Evolutionary conservation across 2,888 invertebrate species (phyloP).

Genomic region (Spisula solida): DNA sequence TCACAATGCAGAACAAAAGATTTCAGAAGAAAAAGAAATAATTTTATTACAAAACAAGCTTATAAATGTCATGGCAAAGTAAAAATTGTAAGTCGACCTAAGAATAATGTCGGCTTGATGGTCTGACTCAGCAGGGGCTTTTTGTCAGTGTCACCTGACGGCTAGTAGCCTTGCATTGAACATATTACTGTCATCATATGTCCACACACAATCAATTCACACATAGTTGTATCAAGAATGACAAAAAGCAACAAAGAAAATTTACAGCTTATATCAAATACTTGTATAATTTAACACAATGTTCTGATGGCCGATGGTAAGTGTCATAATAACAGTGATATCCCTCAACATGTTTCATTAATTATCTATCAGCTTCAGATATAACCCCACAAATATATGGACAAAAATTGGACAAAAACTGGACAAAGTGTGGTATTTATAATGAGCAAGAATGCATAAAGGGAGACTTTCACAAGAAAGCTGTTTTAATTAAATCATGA

Average conservation of each 20-base stretch:
- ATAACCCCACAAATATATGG: background rate
- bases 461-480: background rate
- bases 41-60: background rate
- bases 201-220: slow-evolving; percentile 22
- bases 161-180: slow-evolving; percentile 1
- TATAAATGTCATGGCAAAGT: slow-evolving; percentile 12
- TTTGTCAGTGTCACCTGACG: slow-evolving; percentile 11
- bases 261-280: slow-evolving; percentile 6
- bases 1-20: slow-evolving; percentile 11
- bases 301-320: background rate
- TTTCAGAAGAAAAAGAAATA: background rate
- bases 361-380: background rate
- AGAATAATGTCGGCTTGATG: slow-evolving; percentile 10
- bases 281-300: slow-evolving; percentile 20
- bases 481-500: background rate
- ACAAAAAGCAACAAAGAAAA: slow-evolving; percentile 19
- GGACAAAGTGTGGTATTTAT: background rate
- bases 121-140: slow-evolving; percentile 17
- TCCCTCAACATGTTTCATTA: background rate
- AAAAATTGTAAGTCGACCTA: slow-evolving; percentile 8
- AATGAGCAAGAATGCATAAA: background rate
- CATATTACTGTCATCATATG: background rate
- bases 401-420: background rate
- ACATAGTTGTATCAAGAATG: slow-evolving; percentile 15
- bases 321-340: background rate